These are phyloP conservation scores for Mesoclemmys tuberculata DNA, from an alignment of 2,113 vertebrate genomes.

Conservation along the genomic window DNA sequence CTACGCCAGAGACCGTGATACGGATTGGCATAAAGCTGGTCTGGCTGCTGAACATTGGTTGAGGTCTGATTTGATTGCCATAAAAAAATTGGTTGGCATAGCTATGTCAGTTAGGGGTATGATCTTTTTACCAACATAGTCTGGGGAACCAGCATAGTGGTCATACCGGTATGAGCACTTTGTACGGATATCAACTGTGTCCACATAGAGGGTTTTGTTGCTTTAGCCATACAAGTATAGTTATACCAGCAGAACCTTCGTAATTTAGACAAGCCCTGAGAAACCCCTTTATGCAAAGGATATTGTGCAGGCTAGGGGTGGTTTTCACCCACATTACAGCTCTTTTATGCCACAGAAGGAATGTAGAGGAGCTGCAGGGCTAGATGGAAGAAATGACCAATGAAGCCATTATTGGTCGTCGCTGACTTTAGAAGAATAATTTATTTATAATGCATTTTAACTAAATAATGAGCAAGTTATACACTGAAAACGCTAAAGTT, in stretches of 20 bases:
- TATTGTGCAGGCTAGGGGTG: not conserved
- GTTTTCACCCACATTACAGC: not conserved
- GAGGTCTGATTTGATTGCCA: too few relatives aligned
- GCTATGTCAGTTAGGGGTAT: not conserved
- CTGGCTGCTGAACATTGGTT: not conserved
- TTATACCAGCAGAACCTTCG: not conserved
- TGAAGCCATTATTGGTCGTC: not conserved
- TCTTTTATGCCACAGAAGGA: not conserved
- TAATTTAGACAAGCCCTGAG: not conserved
- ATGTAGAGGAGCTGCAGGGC: not conserved
- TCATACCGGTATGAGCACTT: not conserved
- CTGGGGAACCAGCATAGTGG: not conserved
- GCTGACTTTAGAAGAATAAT: not conserved
- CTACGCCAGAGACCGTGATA: not conserved
- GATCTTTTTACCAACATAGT: not conserved
- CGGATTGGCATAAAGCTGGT: not conserved
- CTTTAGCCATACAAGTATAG: not conserved
- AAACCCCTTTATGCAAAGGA: not conserved
- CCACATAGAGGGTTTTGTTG: not conserved
- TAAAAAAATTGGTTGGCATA: not conserved
- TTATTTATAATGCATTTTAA: not conserved
- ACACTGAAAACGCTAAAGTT: not conserved
- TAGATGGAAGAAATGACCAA: not conserved
- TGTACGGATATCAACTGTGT: not conserved
- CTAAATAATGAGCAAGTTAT: not conserved